A percentile compares a stretch with the other conserved stretches of the same genome.
Evolutionary conservation across 2,797 vertebrate species (phyloP).

Genomic region (Dipus sagitta): DNA sequence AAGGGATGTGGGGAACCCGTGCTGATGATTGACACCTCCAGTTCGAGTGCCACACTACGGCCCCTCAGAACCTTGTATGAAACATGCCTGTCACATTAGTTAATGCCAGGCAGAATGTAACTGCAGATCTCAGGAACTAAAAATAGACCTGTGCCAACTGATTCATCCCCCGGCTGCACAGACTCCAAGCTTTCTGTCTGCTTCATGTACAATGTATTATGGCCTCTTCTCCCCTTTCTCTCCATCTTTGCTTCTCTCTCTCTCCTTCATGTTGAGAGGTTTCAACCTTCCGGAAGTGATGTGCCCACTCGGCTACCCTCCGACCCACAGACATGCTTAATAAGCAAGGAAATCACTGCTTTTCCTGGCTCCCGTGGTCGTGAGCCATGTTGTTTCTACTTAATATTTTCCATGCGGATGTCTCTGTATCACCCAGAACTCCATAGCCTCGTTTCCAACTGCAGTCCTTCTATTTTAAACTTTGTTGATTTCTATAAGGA

Average conservation of each 20-base stretch:
- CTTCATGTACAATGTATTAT: neutral
- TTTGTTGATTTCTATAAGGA: constrained; percentile 74
- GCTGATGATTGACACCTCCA: neutral
- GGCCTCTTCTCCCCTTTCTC: constrained; percentile 5
- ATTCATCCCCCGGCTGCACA: constrained; percentile 75
- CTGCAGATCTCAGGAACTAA: constrained; percentile 73
- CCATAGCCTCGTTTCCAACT: constrained; percentile 70
- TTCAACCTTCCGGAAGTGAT: constrained; percentile 47
- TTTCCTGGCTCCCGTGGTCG: constrained; percentile 58
- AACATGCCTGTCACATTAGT: constrained; percentile 73
- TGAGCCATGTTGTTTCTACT: constrained; percentile 63
- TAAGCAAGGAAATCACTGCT: constrained; percentile 64
- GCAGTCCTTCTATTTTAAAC: constrained; percentile 81
- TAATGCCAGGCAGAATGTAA: constrained; percentile 76
- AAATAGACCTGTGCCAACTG: constrained; percentile 80
- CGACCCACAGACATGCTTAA: constrained; percentile 71
- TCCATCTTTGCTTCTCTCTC: constrained; percentile 62
- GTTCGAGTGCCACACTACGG: neutral
- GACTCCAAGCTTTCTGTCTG: constrained; percentile 47
- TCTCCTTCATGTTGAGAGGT: constrained; percentile 60
- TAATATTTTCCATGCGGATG: constrained; percentile 75
- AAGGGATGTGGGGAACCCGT: neutral
- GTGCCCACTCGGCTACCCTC: constrained; percentile 56
- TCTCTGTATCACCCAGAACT: constrained; percentile 67
- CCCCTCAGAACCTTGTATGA: constrained; percentile 56